These are phyloP conservation scores for Aurelia sp. DNA, from an alignment of 30 jellyfish, hydroid and myxozoan genomes.

Conservation along the genomic window DNA sequence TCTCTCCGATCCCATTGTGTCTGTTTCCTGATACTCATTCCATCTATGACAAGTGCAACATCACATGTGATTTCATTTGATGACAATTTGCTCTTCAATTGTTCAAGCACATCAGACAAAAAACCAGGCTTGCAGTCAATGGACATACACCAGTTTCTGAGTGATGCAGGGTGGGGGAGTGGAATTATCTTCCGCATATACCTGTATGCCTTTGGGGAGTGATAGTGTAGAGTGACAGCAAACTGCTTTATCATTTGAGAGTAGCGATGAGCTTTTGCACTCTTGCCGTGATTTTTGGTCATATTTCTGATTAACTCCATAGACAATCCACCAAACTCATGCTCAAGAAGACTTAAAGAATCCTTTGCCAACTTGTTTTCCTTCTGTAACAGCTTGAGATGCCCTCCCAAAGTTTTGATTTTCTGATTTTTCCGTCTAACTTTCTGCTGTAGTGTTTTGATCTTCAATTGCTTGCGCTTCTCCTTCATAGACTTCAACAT, in stretches of 20 bases:
- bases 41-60: slow-evolving; percentile 31
- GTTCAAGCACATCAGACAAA: slow-evolving; percentile 5
- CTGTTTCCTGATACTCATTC: slow-evolving; percentile 32
- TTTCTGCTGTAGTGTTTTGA: slow-evolving; percentile 5
- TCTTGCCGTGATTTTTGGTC: neutral
- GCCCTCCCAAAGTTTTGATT: slow-evolving; percentile 2
- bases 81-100: neutral
- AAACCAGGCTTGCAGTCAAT: slow-evolving; percentile 27
- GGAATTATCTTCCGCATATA: slow-evolving; percentile 9
- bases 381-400: neutral
- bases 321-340: slow-evolving; percentile 8
- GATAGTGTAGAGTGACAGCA: slow-evolving; percentile 22
- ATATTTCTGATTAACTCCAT: neutral
- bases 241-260: slow-evolving; percentile 1
- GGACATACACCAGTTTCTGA: slow-evolving; percentile 13
- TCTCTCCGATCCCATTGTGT: slow-evolving; percentile 18
- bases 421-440: slow-evolving; percentile 13
- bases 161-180: slow-evolving; percentile 38
- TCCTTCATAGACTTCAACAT: slow-evolving; percentile 10
- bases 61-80: slow-evolving; percentile 9
- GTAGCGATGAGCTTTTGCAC: neutral
- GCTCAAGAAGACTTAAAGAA: neutral
- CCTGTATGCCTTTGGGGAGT: slow-evolving; percentile 18
- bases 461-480: neutral
- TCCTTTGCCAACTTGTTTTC: slow-evolving; percentile 1